Percentiles rank a stretch among this genome's conserved stretches.
Evolutionary conservation across 1,140 invertebrate genomes (phyloP).

Genomic region (Andricus grossulariae): DNA sequence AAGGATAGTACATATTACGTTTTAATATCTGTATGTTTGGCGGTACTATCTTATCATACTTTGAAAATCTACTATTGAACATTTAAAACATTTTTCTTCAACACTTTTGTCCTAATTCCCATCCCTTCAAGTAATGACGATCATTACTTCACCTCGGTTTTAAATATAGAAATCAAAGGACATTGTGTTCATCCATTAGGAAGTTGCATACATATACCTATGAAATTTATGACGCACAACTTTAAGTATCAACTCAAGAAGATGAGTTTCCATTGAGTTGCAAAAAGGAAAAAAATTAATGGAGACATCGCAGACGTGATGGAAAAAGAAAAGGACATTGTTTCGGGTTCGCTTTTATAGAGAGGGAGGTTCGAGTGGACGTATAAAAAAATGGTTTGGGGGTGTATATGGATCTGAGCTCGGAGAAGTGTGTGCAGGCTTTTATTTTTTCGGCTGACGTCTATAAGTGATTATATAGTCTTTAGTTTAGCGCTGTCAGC

Average conservation of each 20-base stretch:
- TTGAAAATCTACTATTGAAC: no score
- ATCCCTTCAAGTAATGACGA: neutral
- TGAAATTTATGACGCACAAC: neutral
- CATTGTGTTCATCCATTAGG: neutral
- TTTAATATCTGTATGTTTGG: no score
- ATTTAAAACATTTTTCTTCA: no score
- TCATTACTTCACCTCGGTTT: neutral
- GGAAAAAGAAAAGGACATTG: constrained; percentile 3
- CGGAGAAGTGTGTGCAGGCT: neutral
- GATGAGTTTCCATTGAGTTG: neutral
- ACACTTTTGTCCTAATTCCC: no score
- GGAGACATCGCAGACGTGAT: neutral
- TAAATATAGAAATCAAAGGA: neutral
- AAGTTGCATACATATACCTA: neutral
- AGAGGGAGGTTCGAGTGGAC: constrained; percentile 17
- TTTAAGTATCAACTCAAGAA: neutral
- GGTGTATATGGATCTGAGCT: neutral
- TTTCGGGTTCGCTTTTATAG: constrained; percentile 5
- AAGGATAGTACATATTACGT: no score
- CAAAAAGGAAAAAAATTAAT: constrained; percentile 13
- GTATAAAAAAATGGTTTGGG: constrained; percentile 10
- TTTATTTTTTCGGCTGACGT: constrained; percentile 50
- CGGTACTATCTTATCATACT: no score
- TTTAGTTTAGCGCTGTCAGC: constrained; percentile 45
- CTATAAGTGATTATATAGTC: constrained; percentile 38